phyloP scores from a whole-genome alignment of 2,888 invertebrate genomes.

The Diachrysia chrysitis region DNA sequence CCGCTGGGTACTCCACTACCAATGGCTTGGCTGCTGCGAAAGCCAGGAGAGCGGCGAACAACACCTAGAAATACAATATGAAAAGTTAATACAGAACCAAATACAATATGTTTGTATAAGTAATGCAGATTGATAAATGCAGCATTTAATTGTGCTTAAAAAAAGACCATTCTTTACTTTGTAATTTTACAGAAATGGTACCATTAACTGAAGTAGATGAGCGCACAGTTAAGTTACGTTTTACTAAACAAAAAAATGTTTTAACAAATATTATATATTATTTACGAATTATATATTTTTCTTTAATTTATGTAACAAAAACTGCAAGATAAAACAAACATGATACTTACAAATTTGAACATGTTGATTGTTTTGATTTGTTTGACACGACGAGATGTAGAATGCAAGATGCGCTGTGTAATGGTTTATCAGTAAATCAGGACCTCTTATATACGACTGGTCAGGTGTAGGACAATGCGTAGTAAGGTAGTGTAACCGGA shows the following conservation, averaged over 20 bases:
- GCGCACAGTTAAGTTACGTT: too few species aligned
- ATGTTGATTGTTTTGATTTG: slow-evolving; percentile 69
- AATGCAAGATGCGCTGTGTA: slow-evolving; percentile 57
- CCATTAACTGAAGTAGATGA: too few species aligned
- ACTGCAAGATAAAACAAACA: background rate
- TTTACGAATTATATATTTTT: background rate
- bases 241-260: too few species aligned
- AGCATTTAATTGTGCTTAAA: too few species aligned
- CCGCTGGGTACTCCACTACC: slow-evolving; percentile 76
- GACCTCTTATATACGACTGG: slow-evolving; percentile 69
- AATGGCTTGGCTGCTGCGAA: slow-evolving; percentile 86
- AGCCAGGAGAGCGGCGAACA: slow-evolving; percentile 88
- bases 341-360: slow-evolving; percentile 86
- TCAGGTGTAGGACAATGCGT: slow-evolving; percentile 50
- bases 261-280: too few species aligned
- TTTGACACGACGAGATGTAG: slow-evolving; percentile 42
- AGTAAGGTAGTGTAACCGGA: slow-evolving; percentile 72
- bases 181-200: too few species aligned
- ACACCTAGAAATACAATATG: slow-evolving; percentile 65
- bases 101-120: too few species aligned
- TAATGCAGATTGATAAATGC: too few species aligned
- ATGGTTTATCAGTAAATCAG: slow-evolving; percentile 55
- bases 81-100: background rate
- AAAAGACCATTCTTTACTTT: too few species aligned
- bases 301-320: background rate